Evolutionary conservation across 2,797 vertebrate species (phyloP).

Genomic region (Falco novaeseelandiae): DNA sequence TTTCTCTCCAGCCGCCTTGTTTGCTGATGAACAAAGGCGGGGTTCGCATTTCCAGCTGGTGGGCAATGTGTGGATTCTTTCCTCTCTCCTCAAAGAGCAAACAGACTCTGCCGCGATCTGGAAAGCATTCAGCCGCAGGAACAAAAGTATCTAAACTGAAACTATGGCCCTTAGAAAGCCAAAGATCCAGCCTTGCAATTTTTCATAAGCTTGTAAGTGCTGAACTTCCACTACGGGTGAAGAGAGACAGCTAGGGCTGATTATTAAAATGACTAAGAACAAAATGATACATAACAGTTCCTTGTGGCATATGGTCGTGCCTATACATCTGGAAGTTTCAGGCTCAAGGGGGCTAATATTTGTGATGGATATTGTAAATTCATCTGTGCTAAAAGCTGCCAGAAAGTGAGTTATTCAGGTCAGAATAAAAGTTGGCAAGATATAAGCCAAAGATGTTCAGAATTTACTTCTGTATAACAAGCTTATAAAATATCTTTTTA

Average conservation of each 20-base stretch:
- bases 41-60: constrained; percentile 20
- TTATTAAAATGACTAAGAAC: constrained; percentile 1
- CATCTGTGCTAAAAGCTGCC: constrained; percentile 67
- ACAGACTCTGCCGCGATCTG: constrained; percentile 37
- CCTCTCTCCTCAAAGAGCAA: constrained; percentile 44
- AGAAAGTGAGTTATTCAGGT: constrained; percentile 70
- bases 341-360: constrained; percentile 68
- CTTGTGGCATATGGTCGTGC: constrained; percentile 66
- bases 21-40: constrained; percentile 59
- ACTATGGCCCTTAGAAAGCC: not conserved
- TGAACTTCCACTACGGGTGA: not conserved
- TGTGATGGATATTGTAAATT: constrained; percentile 71
- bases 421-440: constrained; percentile 73
- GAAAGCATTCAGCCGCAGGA: constrained; percentile 54
- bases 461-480: constrained; percentile 70
- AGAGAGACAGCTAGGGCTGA: not conserved
- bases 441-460: constrained; percentile 69
- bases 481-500: constrained; percentile 76
- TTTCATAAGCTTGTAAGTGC: not conserved
- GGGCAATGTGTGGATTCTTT: constrained; percentile 56
- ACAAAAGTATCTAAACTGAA: constrained; percentile 53
- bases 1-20: constrained; percentile 41
- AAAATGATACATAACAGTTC: not conserved
- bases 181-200: not conserved
- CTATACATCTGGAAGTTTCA: constrained; percentile 74